Evolutionary conservation across 30 jellyfish, hydroid and myxozoan species (phyloP).

Genomic region (Aurelia coerulea): DNA sequence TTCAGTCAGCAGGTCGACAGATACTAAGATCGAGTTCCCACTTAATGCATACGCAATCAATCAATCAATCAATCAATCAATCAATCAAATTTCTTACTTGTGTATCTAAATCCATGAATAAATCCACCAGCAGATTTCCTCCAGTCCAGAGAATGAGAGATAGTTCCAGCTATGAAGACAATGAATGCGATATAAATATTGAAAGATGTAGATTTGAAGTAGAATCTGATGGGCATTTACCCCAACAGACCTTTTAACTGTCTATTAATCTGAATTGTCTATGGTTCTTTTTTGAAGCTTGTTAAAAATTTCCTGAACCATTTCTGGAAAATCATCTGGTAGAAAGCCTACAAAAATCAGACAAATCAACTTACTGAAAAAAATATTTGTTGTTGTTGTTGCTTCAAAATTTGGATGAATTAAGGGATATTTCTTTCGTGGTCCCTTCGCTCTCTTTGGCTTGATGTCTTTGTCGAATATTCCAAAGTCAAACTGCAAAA

Average conservation of each 20-base stretch:
- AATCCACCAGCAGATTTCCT: slow-evolving; percentile 97
- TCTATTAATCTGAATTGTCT: background rate
- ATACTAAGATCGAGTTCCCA: too few relatives aligned
- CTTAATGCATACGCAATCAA: too few relatives aligned
- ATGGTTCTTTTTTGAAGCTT: background rate
- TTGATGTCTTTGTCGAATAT: slow-evolving; percentile 62
- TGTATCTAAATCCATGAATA: slow-evolving; percentile 94
- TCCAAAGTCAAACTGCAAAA: slow-evolving; percentile 80
- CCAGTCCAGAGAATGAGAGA: slow-evolving; percentile 91
- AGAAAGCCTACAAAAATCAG: background rate
- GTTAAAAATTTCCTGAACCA: too few relatives aligned
- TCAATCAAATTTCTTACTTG: slow-evolving; percentile 59
- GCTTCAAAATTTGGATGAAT: slow-evolving; percentile 79
- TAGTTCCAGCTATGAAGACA: slow-evolving; percentile 79
- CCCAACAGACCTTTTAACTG: too few relatives aligned
- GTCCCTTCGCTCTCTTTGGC: slow-evolving; percentile 51
- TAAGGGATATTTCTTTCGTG: slow-evolving; percentile 70
- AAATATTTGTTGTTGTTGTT: slow-evolving; percentile 61
- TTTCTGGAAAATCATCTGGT: too few relatives aligned
- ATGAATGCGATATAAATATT: too few relatives aligned
- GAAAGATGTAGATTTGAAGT: too few relatives aligned
- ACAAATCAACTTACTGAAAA: slow-evolving; percentile 64
- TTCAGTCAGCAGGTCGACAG: too few relatives aligned
- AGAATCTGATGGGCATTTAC: too few relatives aligned
- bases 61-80: background rate